Percentiles rank a stretch among this genome's conserved stretches.
Evolutionary conservation across 2,113 vertebrate species (phyloP).

Genomic region (Pycnonotus jocosus): DNA sequence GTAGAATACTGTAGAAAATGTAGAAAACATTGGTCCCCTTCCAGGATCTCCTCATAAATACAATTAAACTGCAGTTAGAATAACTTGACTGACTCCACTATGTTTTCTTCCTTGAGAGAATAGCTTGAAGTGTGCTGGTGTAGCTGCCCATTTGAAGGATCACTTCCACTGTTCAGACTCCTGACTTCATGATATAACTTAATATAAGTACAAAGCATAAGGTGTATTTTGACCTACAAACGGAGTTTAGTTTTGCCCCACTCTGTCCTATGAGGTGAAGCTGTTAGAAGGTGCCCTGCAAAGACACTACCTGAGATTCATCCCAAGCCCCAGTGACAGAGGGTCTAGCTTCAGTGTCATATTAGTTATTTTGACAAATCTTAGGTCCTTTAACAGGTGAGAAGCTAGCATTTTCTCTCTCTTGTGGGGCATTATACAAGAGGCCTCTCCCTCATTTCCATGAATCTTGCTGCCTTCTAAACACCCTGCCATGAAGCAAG

Average conservation of each 20-base stretch:
- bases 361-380: background rate
- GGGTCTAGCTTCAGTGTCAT: background rate
- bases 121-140: background rate
- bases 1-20: background rate
- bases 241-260: background rate
- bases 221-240: background rate
- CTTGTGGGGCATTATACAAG: fast-evolving
- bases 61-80: background rate
- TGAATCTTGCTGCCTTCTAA: background rate
- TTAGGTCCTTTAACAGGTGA: background rate
- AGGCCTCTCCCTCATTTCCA: background rate
- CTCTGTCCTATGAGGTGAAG: background rate
- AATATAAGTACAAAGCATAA: background rate
- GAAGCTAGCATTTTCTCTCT: background rate
- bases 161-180: background rate
- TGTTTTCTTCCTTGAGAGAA: background rate
- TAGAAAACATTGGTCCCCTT: background rate
- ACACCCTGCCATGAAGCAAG: background rate
- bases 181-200: background rate
- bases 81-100: background rate
- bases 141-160: background rate
- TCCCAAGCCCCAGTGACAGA: background rate
- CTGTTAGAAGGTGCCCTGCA: background rate
- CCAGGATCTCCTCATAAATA: background rate
- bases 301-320: background rate